These are phyloP conservation scores for Ochotona princeps DNA, from an alignment of 2,113 vertebrate species.

Conservation along the genomic window DNA sequence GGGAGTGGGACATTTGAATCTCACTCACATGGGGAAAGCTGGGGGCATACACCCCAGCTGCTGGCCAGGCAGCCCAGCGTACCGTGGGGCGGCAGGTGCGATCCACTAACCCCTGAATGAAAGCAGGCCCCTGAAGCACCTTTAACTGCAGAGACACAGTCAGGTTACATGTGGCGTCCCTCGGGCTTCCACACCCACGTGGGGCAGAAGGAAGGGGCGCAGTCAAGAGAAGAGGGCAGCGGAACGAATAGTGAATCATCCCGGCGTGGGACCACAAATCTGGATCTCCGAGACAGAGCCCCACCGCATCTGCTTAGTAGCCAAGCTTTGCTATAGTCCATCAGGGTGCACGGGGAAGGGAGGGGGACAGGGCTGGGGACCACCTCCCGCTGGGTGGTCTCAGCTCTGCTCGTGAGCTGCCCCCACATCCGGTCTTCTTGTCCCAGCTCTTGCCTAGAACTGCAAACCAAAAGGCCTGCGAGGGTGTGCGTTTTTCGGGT, in stretches of 20 bases:
- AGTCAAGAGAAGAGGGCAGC: not conserved
- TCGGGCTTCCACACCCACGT: not conserved
- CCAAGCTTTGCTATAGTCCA: too few relatives aligned
- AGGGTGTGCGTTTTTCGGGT: not conserved
- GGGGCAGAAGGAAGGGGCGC: not conserved
- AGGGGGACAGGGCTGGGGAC: not conserved
- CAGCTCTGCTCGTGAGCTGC: not conserved
- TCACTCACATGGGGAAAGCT: not conserved
- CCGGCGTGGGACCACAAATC: too few relatives aligned
- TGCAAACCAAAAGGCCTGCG: too few relatives aligned
- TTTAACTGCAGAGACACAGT: not conserved
- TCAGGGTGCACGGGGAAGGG: not conserved
- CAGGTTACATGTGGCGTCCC: not conserved
- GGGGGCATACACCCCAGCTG: not conserved
- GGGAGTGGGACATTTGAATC: not conserved
- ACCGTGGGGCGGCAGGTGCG: not conserved
- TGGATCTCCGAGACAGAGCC: too few relatives aligned
- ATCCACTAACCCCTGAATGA: not conserved
- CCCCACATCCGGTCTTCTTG: not conserved
- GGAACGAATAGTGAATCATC: not conserved
- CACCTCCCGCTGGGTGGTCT: not conserved
- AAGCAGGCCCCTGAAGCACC: too few relatives aligned
- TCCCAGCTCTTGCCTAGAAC: not conserved
- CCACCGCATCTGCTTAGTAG: too few relatives aligned
- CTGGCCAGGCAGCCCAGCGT: too few relatives aligned